Percentiles rank a stretch among this genome's conserved stretches.
Evolutionary conservation across 2,113 vertebrate genomes (phyloP).

Genomic region (Pavo muticus): DNA sequence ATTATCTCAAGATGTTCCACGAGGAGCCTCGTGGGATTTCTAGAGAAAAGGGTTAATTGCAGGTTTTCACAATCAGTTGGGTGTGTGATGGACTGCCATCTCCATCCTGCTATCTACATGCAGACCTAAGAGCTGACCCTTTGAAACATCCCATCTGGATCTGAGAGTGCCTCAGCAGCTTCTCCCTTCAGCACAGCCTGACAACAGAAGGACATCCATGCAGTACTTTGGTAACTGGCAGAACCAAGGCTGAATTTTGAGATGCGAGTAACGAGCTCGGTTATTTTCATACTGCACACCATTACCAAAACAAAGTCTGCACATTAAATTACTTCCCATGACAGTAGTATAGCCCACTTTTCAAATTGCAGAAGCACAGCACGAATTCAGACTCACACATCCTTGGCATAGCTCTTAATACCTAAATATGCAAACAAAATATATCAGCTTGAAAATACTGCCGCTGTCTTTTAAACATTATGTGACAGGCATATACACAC

Average conservation of each 20-base stretch:
- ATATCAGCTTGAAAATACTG: background rate
- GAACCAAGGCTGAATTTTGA: background rate
- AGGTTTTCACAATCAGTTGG: background rate
- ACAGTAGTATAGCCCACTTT: background rate
- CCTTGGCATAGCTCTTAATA: background rate
- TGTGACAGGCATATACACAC: background rate
- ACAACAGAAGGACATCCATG: background rate
- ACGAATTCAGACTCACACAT: background rate
- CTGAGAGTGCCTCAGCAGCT: background rate
- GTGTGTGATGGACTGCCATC: background rate
- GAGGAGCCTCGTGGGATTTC: background rate
- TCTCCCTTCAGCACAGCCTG: background rate
- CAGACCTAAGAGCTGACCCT: background rate
- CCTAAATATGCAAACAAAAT: background rate
- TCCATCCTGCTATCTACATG: background rate
- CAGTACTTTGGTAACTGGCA: background rate
- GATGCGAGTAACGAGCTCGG: background rate
- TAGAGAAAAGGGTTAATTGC: background rate
- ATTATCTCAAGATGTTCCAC: background rate
- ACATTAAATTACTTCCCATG: background rate
- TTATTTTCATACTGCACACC: background rate
- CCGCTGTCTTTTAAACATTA: background rate
- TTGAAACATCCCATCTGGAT: background rate
- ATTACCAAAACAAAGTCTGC: background rate
- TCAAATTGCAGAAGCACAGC: background rate